Conservation (phyloP, 2,797 vertebrate species). For the Silurus lanzhouensis region DNA sequence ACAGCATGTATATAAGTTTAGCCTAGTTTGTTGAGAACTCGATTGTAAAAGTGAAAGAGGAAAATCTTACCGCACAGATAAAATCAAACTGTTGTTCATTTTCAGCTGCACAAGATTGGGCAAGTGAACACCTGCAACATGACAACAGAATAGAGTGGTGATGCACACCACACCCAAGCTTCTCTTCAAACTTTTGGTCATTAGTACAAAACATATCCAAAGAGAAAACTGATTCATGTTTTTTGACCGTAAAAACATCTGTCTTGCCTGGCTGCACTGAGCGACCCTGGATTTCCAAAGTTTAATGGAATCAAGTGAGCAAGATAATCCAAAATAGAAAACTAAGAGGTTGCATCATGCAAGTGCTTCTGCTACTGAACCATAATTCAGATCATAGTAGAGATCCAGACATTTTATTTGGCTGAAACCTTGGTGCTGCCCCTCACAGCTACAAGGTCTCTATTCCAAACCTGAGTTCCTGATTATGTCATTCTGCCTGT, state of each 20-base stretch:
- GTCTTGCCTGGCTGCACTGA: conserved; percentile 49
- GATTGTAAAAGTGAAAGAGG: neutral
- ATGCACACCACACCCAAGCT: conserved; percentile 23
- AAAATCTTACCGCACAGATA: conserved; percentile 84
- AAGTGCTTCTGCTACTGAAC: neutral
- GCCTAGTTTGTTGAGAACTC: neutral
- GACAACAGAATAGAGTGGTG: conserved; percentile 52
- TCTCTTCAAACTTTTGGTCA: conserved; percentile 23
- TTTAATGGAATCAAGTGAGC: conserved; percentile 32
- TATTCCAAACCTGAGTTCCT: neutral
- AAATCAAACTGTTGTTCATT: conserved; percentile 87
- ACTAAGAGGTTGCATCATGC: neutral
- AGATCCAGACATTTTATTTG: neutral
- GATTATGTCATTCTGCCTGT: neutral
- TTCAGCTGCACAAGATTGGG: conserved; percentile 87
- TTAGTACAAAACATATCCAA: conserved; percentile 20
- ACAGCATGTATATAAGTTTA: neutral
- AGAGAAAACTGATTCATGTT: conserved; percentile 48
- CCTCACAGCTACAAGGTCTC: neutral
- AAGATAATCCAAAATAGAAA: neutral
- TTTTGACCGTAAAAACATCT: conserved; percentile 46
- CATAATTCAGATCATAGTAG: neutral
- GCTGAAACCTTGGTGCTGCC: neutral
- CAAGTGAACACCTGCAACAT: conserved; percentile 80
- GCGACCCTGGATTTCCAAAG: conserved; percentile 57